Percentiles rank a stretch among this genome's conserved stretches.
phyloP scores from a whole-genome alignment of 2,888 invertebrate species.

The Dicycla oo region DNA sequence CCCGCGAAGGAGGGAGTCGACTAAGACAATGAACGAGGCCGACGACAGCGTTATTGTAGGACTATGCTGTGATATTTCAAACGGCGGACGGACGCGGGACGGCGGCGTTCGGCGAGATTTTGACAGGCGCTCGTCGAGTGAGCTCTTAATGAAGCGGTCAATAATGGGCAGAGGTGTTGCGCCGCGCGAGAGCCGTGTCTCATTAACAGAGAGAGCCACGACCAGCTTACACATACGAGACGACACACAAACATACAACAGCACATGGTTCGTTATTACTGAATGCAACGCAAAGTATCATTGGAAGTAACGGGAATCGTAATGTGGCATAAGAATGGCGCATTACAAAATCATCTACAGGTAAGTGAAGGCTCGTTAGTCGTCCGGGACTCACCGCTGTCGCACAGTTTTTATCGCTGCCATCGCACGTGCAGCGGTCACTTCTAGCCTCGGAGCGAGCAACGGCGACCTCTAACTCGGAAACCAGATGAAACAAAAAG shows the following conservation, averaged over 20 bases:
- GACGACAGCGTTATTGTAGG: constrained; percentile 88
- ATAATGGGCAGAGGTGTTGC: constrained; percentile 89
- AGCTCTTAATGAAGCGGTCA: constrained; percentile 90
- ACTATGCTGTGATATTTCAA: constrained; percentile 88
- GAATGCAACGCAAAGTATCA: constrained; percentile 66
- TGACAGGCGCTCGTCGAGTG: constrained; percentile 87
- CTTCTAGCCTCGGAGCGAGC: constrained; percentile 81
- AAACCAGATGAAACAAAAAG: constrained; percentile 87
- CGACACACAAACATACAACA: constrained; percentile 60
- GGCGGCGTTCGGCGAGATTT: constrained; percentile 84
- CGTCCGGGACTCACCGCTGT: constrained; percentile 73
- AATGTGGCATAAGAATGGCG: constrained; percentile 69
- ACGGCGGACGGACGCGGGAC: constrained; percentile 76
- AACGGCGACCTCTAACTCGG: constrained; percentile 88
- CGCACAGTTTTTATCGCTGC: constrained; percentile 83
- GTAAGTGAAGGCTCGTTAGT: constrained; percentile 81
- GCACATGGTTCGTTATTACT: constrained; percentile 75
- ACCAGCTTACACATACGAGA: constrained; percentile 76
- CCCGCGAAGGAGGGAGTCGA: constrained; percentile 74
- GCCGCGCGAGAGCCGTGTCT: constrained; percentile 83
- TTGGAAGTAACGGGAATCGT: constrained; percentile 72
- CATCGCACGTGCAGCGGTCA: constrained; percentile 87
- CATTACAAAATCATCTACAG: constrained; percentile 75
- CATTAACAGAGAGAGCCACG: constrained; percentile 84
- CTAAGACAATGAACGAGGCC: constrained; percentile 86